A percentile compares a stretch with the other conserved stretches of the same genome.
Conservation (phyloP, 2,797 vertebrate species). For the Muscicapa comitata region DNA sequence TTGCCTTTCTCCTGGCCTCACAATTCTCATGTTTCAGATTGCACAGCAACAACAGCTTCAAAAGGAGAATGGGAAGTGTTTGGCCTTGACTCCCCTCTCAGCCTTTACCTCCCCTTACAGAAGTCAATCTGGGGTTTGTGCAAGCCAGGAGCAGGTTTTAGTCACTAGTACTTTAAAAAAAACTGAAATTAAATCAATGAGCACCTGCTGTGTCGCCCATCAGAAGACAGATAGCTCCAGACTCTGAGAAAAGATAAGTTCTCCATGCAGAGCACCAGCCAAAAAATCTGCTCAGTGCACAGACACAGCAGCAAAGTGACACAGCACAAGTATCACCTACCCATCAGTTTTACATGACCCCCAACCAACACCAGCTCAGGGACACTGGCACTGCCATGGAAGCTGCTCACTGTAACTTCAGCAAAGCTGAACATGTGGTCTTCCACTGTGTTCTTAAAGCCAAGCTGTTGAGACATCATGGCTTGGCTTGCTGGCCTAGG, state of each 20-base stretch:
- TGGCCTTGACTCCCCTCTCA: fast-evolving
- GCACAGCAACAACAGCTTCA: not conserved
- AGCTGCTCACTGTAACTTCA: not conserved
- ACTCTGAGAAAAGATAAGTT: not conserved
- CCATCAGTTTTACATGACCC: not conserved
- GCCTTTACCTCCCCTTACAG: not conserved
- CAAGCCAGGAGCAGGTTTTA: not conserved
- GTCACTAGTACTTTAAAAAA: not conserved
- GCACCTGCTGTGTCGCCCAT: not conserved
- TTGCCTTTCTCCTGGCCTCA: not conserved
- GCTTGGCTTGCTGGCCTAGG: not conserved
- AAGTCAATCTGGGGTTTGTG: not conserved
- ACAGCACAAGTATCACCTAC: not conserved
- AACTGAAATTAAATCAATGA: not conserved
- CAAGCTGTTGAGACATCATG: not conserved
- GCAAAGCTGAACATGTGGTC: not conserved
- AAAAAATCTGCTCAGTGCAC: not conserved
- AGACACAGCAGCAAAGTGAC: not conserved
- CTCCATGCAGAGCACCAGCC: not conserved
- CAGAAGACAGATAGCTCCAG: fast-evolving
- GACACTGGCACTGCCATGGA: not conserved
- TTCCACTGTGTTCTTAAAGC: not conserved
- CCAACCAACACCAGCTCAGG: fast-evolving
- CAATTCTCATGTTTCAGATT: not conserved
- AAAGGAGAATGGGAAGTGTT: not conserved